Evolutionary conservation across 2,797 vertebrate genomes (phyloP), one percentile per base, ranked within the genome.

Genomic region (Sebastes iracundus): DNA sequence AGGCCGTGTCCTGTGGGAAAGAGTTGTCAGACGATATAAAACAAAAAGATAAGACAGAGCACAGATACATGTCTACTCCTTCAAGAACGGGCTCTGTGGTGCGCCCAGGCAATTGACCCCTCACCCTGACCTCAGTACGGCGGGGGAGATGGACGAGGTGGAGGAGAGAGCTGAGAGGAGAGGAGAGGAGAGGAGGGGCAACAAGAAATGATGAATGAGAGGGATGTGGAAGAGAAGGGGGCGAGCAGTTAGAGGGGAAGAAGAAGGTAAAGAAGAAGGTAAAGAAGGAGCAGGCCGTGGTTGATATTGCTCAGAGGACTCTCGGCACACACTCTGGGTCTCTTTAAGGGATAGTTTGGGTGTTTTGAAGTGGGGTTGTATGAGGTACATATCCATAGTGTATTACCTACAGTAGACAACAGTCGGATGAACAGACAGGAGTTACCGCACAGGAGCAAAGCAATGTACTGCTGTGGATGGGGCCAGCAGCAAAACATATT

Each of bases 31-130:
- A 60, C 6, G 68, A 71, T 68, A 86, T 86, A 79, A 87, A 90
- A 88, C 72, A 89, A 61, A 81, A 76, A 77, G 75, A 87, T 82
- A 74, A 88, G 77, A 87, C 32, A 2, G 28, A 63, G 67, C 55
- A 30, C 77, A 67, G 77, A 83, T 82, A 88, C 84, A 90, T 80
- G 81, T 84, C 74, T 79, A 32, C 71, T 79, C 81, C 75, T 87
- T 82, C 82, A 87, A 85, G 79, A 82, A 79, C 60, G 46, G 75
- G 81, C 88, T 89, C 87, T 2, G 68, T 7, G 83, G 86, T 64
- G 58, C 42, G 61, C 79, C 81, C 70, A 27, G 80, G 84, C 89
- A 90, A 90, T 90, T 94, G 92, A 90, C 89, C 89, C 71, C 62
- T 89, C 75, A 82, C 86, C 91, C 87, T 90, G 88, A 91, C 88